A percentile compares a stretch with the other conserved stretches of the same genome.
Conservation (phyloP, 2,113 vertebrate species). For the Tinamus guttatus region DNA sequence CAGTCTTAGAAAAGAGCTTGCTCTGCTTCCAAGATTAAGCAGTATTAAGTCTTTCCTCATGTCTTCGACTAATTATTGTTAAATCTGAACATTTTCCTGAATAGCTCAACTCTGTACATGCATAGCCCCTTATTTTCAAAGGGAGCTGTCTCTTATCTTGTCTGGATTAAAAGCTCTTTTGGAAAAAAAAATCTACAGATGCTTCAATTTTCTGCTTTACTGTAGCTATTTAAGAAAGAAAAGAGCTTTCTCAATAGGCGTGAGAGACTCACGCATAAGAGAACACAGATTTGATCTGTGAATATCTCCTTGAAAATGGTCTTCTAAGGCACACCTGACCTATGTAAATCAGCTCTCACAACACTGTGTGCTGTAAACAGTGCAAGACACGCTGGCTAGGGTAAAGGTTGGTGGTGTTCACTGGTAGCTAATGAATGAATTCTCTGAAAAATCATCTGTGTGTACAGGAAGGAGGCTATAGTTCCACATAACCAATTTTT, state of each 20-base stretch:
- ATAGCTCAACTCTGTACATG: background rate
- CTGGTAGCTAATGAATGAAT: rapidly evolving
- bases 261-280: background rate
- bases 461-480: rapidly evolving
- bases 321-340: background rate
- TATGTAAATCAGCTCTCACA: background rate
- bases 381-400: background rate
- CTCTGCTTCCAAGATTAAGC: background rate
- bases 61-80: background rate
- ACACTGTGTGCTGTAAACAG: background rate
- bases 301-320: conserved; percentile 11
- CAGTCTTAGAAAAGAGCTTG: background rate
- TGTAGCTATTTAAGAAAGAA: background rate
- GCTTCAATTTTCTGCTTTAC: background rate
- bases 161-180: background rate
- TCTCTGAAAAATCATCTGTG: background rate
- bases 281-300: background rate
- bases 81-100: background rate
- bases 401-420: background rate
- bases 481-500: background rate
- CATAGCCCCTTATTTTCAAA: background rate
- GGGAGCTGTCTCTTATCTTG: background rate
- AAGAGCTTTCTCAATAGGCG: background rate
- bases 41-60: background rate
- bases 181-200: background rate